Percentiles rank a stretch among this genome's conserved stretches.
Conservation (phyloP, 2,797 vertebrate genomes). For the Acestrorhynchus altus region DNA sequence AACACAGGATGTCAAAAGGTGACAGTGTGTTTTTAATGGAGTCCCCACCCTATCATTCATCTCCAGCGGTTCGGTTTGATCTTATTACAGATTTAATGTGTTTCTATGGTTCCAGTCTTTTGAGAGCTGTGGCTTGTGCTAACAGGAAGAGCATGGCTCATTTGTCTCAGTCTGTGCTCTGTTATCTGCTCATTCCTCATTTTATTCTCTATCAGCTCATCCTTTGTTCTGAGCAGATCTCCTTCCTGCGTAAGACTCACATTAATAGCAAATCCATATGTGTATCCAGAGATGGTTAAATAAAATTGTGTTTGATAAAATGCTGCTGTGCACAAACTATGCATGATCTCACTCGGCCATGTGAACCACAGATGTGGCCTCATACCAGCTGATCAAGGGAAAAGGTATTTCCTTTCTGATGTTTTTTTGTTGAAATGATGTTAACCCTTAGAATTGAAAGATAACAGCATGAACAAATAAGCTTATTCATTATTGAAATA, state of each 20-base stretch:
- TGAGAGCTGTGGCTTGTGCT: slow-evolving; percentile 16
- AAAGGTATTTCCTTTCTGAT: neutral
- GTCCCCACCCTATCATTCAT: slow-evolving; percentile 57
- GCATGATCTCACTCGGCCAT: neutral
- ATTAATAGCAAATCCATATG: neutral
- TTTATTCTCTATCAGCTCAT: slow-evolving; percentile 30
- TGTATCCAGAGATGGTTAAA: neutral
- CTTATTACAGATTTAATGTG: slow-evolving; percentile 51
- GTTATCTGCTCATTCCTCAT: slow-evolving; percentile 30
- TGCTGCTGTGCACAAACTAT: neutral
- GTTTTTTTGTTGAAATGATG: neutral
- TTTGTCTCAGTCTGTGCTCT: slow-evolving; percentile 36
- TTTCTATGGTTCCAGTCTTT: slow-evolving; percentile 37
- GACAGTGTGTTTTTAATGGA: slow-evolving; percentile 56
- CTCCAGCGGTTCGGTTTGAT: slow-evolving; percentile 54
- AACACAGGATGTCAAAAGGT: slow-evolving; percentile 37
- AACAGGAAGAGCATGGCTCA: slow-evolving; percentile 35
- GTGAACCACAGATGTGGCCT: neutral
- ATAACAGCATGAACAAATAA: too few species aligned
- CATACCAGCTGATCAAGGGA: neutral
- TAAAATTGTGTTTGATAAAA: neutral
- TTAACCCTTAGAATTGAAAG: slow-evolving; percentile 3
- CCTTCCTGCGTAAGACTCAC: neutral
- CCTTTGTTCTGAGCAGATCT: slow-evolving; percentile 1
- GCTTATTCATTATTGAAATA: too few species aligned